Base-by-base conservation (phyloP, 2,888 invertebrate genomes). In the Cordilura impudica region DNA sequence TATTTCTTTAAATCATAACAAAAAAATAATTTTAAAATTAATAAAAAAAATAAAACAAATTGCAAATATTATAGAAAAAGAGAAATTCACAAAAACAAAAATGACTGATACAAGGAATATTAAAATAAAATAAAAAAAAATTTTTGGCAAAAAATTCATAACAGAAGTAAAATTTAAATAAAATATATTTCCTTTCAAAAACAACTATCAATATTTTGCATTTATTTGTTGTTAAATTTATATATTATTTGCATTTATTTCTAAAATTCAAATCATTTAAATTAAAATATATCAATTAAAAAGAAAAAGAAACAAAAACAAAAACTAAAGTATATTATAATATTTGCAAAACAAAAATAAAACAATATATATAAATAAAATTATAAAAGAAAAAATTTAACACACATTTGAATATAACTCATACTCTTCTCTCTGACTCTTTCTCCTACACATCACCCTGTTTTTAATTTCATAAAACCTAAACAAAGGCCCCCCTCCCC, bases 61-160 rank as follows among this genome's bases (percentile, higher is more conserved):
- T 79, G 78, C 75, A 79, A 79, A 79, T 79, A 79, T 71, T 79
- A 81, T 69, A 58, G 16, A 72, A 26, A 65, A 65, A 76, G 5
- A 26, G 29, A 73, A 63, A 70, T 29, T 45, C 60, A 45, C 23
- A 43, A 54, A 65, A 47, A 71, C 66, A 76, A 49, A 70, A 79
- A 81, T 82, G 82, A 82, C 82, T 82, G 82, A 82, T 82, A 82
- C 82, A 82, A 82, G 81, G 81, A 78, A 81, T 66, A 81, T 71
- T 54, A 65, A 75, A 76, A 63, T 82, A 78, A 60, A 82, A 81
- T 81, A 83, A 61, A 60, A 72, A 39, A 65, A 51, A 21, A 54
- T 56, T 60, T 69, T 75, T 67, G 79, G 70, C 81, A 49, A 58
- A n/a, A n/a, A 66, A 76, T 61, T 67, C 35, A 76, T 61, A 82